phyloP scores from a whole-genome alignment of 2,888 invertebrate genomes.

The Autographa pulchrina region DNA sequence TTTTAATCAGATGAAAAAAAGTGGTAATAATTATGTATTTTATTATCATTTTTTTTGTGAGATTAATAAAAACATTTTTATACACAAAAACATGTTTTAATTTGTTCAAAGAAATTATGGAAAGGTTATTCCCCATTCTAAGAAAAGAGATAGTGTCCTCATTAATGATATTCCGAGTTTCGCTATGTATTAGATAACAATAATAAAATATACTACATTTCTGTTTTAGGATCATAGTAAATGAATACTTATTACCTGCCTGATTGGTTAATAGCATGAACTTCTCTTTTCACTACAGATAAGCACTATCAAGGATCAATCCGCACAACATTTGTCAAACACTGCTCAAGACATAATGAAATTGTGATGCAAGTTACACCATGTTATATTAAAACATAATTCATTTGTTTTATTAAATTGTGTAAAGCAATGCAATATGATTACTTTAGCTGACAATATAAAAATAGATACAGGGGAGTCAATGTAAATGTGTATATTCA shows the following conservation, averaged over 20 bases:
- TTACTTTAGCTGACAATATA: not conserved
- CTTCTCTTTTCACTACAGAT: not conserved
- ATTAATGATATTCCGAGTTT: too few relatives aligned
- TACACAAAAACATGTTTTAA: too few relatives aligned
- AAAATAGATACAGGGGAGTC: not conserved
- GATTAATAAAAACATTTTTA: too few relatives aligned
- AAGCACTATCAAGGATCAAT: not conserved
- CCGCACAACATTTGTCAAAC: not conserved
- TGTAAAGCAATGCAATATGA: not conserved
- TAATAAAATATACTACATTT: too few relatives aligned
- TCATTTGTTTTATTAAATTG: not conserved
- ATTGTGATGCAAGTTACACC: not conserved
- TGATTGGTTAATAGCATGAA: not conserved
- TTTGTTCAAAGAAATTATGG: not conserved
- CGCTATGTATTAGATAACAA: too few relatives aligned
- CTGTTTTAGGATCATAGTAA: not conserved
- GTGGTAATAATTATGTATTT: too few relatives aligned
- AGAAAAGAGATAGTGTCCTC: too few relatives aligned
- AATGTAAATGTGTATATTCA: too few relatives aligned
- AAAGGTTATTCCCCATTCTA: not conserved
- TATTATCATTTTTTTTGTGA: too few relatives aligned
- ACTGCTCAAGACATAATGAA: not conserved
- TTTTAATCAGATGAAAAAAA: too few relatives aligned
- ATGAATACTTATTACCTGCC: not conserved
- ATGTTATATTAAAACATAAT: not conserved